A percentile compares a stretch with the other conserved stretches of the same genome.
These are phyloP conservation scores for Spheniscus humboldti DNA, from an alignment of 2,797 vertebrate species.

Conservation along the genomic window DNA sequence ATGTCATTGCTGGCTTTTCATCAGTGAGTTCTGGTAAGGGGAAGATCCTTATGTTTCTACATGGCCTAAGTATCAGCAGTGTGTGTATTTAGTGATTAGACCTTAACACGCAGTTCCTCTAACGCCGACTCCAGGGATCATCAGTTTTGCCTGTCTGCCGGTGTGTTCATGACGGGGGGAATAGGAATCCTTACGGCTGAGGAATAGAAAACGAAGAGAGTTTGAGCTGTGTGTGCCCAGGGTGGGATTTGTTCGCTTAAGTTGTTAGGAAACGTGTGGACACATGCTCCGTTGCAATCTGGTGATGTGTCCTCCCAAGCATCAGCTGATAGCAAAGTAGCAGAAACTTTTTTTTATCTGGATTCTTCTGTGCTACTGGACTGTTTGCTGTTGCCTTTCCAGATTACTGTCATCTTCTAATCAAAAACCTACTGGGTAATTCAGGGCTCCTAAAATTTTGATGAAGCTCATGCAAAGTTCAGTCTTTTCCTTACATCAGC, in stretches of 20 bases:
- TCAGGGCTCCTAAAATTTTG: background rate
- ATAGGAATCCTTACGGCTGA: background rate
- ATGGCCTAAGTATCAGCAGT: background rate
- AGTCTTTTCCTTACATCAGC: slow-evolving; percentile 1
- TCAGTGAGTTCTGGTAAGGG: background rate
- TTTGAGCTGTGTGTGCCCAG: background rate
- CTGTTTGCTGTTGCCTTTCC: background rate
- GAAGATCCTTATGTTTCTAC: background rate
- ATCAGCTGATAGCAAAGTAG: background rate
- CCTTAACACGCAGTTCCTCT: background rate
- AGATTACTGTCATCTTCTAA: background rate
- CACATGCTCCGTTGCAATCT: rapidly evolving
- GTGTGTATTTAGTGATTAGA: background rate
- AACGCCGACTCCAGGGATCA: background rate
- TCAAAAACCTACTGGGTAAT: background rate
- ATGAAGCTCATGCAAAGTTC: slow-evolving; percentile 18
- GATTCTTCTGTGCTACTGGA: background rate
- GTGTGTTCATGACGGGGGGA: background rate
- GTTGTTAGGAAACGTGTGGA: background rate
- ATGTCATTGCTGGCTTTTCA: background rate
- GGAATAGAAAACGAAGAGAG: background rate
- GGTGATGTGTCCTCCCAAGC: background rate
- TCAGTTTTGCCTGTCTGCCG: background rate
- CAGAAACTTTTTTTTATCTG: background rate
- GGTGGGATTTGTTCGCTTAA: background rate